phyloP scores from a whole-genome alignment of 2,113 vertebrate genomes.

The Sminthopsis crassicaudata region DNA sequence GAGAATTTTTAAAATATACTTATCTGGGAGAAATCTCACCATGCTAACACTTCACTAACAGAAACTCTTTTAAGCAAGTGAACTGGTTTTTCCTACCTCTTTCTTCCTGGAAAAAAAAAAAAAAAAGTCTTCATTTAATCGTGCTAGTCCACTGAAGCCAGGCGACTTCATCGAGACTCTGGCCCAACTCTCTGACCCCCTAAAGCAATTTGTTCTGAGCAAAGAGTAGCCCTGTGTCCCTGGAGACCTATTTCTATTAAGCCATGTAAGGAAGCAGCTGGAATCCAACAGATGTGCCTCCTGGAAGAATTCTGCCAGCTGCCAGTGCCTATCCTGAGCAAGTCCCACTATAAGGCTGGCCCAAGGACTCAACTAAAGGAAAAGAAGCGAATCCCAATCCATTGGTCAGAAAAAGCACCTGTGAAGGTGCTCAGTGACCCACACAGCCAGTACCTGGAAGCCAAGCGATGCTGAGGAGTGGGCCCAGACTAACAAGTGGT shows the following conservation, averaged over 20 bases:
- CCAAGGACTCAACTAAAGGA: conserved; percentile 41
- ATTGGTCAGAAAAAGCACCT: not conserved
- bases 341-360: conserved; percentile 62
- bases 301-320: conserved; percentile 73
- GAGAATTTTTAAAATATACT: conserved; percentile 56
- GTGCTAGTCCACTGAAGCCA: not conserved
- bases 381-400: conserved; percentile 10
- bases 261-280: conserved; percentile 74
- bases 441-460: not conserved
- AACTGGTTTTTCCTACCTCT: not conserved
- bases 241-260: conserved; percentile 67
- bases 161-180: not conserved
- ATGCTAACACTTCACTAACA: not conserved
- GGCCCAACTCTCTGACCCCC: conserved; percentile 16
- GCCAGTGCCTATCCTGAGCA: conserved; percentile 67
- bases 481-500: not conserved
- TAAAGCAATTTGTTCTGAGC: conserved; percentile 52
- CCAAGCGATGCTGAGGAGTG: not conserved
- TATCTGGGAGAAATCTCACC: conserved; percentile 24
- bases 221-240: conserved; percentile 66
- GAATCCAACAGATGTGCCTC: conserved; percentile 74
- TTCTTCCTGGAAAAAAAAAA: not conserved
- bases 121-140: conserved; percentile 9
- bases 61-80: conserved; percentile 1
- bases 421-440: not conserved